phyloP scores from a whole-genome alignment of 92 coral and sea anemone species.

The Phenganax marumi region DNA sequence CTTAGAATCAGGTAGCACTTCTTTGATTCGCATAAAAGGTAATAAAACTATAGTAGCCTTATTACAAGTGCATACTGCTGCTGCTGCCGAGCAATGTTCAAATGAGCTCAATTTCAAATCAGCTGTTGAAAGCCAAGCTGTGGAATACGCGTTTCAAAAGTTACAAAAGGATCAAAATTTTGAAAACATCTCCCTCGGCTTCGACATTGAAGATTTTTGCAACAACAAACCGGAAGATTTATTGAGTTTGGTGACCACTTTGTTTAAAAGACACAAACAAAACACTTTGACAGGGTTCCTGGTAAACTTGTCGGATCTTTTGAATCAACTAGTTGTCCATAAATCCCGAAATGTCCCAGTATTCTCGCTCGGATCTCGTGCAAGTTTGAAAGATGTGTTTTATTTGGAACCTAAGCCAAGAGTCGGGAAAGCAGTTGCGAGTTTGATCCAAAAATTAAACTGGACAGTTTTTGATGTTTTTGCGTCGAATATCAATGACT shows the following conservation, averaged over 20 bases:
- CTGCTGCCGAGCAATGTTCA: constrained; percentile 4
- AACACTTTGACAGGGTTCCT: not conserved
- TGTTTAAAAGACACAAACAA: not conserved
- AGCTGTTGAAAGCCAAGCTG: constrained; percentile 26
- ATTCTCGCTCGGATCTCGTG: not conserved
- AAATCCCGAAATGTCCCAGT: constrained; percentile 15
- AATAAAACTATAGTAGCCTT: constrained; percentile 28
- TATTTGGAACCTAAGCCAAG: constrained; percentile 21
- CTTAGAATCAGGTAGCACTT: not conserved
- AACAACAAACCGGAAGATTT: not conserved
- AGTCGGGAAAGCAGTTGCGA: constrained; percentile 7
- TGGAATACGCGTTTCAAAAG: not conserved
- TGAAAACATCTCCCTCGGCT: not conserved
- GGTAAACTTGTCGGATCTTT: constrained; percentile 3
- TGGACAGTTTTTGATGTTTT: constrained; percentile 38
- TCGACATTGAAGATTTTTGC: constrained; percentile 19
- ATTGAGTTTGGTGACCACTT: not conserved
- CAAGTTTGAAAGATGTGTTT: not conserved
- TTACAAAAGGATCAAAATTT: constrained; percentile 7
- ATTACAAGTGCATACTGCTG: not conserved
- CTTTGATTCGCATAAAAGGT: constrained; percentile 8
- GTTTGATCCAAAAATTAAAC: constrained; percentile 17
- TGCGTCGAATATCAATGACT: not conserved
- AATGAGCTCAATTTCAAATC: constrained; percentile 26
- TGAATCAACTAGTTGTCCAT: not conserved